phyloP scores from a whole-genome alignment of 2,113 vertebrate species.

The Carassius auratus region DNA sequence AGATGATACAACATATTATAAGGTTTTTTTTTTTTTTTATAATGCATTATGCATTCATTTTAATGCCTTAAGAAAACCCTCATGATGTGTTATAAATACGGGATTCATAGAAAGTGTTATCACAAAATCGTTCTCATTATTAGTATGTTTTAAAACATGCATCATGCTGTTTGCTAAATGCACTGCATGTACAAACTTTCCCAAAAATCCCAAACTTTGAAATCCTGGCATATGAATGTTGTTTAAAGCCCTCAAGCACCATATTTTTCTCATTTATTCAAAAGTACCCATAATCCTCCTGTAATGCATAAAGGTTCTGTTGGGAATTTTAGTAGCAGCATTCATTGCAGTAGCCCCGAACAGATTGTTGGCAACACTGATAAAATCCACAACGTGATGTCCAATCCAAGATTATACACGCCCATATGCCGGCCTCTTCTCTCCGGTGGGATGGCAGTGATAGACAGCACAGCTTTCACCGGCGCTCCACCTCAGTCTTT shows the following conservation, averaged over 20 bases:
- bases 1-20: too few species aligned
- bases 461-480: slow-evolving; percentile 43
- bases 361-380: slow-evolving; percentile 53
- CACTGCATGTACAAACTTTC: slow-evolving; percentile 3
- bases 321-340: slow-evolving; percentile 63
- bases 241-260: slow-evolving; percentile 9
- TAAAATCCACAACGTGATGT: slow-evolving; percentile 52
- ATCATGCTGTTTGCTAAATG: not conserved
- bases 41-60: too few species aligned
- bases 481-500: slow-evolving; percentile 15
- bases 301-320: slow-evolving; percentile 61
- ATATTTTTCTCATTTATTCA: slow-evolving; percentile 54
- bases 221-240: slow-evolving; percentile 7
- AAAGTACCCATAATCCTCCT: slow-evolving; percentile 68
- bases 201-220: slow-evolving; percentile 23
- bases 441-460: slow-evolving; percentile 47
- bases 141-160: not conserved
- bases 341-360: slow-evolving; percentile 19
- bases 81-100: too few species aligned
- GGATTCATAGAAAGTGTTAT: too few species aligned
- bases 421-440: slow-evolving; percentile 57
- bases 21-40: too few species aligned
- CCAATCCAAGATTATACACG: slow-evolving; percentile 49
- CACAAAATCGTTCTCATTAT: not conserved
- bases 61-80: too few species aligned